Conservation (phyloP, 2,113 vertebrate species). For the Meles meles region DNA sequence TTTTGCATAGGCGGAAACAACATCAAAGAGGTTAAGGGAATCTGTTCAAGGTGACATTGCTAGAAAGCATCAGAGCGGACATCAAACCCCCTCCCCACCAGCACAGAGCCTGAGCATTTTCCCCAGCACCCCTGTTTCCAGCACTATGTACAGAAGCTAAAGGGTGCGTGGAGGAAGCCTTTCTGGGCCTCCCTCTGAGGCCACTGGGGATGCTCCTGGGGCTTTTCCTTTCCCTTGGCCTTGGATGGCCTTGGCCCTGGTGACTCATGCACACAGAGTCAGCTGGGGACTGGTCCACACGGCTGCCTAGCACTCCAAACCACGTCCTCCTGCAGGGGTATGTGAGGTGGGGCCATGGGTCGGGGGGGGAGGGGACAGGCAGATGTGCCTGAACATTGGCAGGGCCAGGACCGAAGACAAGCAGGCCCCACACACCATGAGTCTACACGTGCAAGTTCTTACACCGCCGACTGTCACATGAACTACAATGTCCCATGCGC, state of each 20-base stretch:
- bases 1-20: background rate
- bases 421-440: fast-evolving
- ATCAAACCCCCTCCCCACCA: background rate
- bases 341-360: fast-evolving
- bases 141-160: fast-evolving
- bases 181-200: background rate
- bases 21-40: background rate
- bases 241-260: background rate
- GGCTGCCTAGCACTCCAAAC: fast-evolving
- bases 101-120: fast-evolving
- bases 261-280: background rate
- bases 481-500: background rate
- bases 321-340: too few relatives aligned
- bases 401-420: too few relatives aligned
- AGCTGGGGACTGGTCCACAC: background rate
- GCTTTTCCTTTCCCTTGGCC: background rate
- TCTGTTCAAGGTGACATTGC: background rate
- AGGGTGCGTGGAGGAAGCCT: fast-evolving
- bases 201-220: background rate
- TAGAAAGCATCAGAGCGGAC: background rate
- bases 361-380: too few relatives aligned
- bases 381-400: fast-evolving
- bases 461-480: background rate
- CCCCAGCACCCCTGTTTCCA: too few relatives aligned
- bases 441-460: background rate